Base-by-base conservation (phyloP, 1,140 invertebrate species). In the Drosophila lacteicornis region DNA sequence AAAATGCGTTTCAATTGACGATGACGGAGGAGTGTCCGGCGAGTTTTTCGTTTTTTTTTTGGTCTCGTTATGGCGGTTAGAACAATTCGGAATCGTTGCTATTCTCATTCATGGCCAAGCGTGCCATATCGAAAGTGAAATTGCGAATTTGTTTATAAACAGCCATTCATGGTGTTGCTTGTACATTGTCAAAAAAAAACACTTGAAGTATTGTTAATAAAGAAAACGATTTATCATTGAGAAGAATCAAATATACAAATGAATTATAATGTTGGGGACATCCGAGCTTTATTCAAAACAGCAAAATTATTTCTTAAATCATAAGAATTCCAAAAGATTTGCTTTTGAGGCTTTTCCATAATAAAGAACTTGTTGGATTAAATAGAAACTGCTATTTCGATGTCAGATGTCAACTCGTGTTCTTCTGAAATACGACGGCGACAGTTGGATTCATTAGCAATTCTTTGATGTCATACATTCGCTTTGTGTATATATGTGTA, bases 401-500 rank as follows among this genome's bases (percentile, higher is more conserved):
- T 45, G 67, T 22, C 19, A 46, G 33, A 47, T 36, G n/a, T 43
- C 33, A 40, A 3, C 47, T 67, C 25, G 47, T 47, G 63, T 36
- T 43, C 2, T 17, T 13, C 40, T 56, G 55, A 70, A 46, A 55
- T 70, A 70, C 13, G 63, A 46, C 25, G 22, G 27, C 49, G 40
- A 68, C 67, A 56, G 67, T 68, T 68, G 49, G 17, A n/a, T 70
- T 69, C 63, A 70, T 68, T 70, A 70, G 67, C 62, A 19, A 56
- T 38, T 42, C 67, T 70, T 70, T 70, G 67, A 70, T 70, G 67
- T 70, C 67, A 70, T 46, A 68, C 47, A 38, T 19, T 40, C 8
- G 53, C 33, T 12, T 33, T 25, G 46, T 30, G 33, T 65, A 2
- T 51, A 63, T 40, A 66, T 40, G 8, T 40, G 8, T 50, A 12